These are phyloP conservation scores for Drosophila lowei DNA, from an alignment of 1,140 invertebrate species.

Conservation along the genomic window DNA sequence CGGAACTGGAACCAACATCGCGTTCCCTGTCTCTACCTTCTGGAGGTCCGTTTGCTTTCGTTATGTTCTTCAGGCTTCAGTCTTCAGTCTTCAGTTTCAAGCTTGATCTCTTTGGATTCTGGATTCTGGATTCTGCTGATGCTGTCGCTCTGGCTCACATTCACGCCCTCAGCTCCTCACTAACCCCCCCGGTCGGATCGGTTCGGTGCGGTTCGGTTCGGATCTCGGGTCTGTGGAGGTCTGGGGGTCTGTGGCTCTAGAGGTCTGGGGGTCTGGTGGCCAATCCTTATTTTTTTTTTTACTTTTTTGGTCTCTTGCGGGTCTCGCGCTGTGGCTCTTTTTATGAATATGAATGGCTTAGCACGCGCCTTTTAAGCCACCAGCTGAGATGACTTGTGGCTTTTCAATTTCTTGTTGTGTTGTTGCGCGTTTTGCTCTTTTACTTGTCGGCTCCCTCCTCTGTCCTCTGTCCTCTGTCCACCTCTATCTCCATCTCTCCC, in stretches of 20 bases:
- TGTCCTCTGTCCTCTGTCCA: slow-evolving; percentile 9
- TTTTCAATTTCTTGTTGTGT: slow-evolving; percentile 79
- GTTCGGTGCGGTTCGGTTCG: too few relatives aligned
- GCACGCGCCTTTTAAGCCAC: slow-evolving; percentile 81
- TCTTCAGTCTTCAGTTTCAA: slow-evolving; percentile 43
- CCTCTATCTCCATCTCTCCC: slow-evolving; percentile 16
- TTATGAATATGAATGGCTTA: slow-evolving; percentile 82
- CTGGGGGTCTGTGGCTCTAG: too few relatives aligned
- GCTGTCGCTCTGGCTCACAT: slow-evolving; percentile 12
- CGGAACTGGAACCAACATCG: slow-evolving; percentile 73
- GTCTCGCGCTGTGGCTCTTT: slow-evolving; percentile 58
- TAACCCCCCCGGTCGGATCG: slow-evolving; percentile 25
- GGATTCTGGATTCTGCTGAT: slow-evolving; percentile 6
- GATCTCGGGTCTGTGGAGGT: too few relatives aligned
- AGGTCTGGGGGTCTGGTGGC: slow-evolving; percentile 10
- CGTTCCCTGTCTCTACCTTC: background rate
- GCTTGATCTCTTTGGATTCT: slow-evolving; percentile 15
- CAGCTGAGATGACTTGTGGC: slow-evolving; percentile 81
- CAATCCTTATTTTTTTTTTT: slow-evolving; percentile 45
- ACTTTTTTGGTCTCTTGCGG: slow-evolving; percentile 24
- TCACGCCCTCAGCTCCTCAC: slow-evolving; percentile 36
- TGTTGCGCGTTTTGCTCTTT: slow-evolving; percentile 52
- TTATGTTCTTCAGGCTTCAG: slow-evolving; percentile 34
- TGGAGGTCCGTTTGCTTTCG: slow-evolving; percentile 41
- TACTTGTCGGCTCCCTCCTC: slow-evolving; percentile 39